These are phyloP conservation scores for Drosophila peninsularis DNA, from an alignment of 2,888 invertebrate genomes.

Conservation along the genomic window DNA sequence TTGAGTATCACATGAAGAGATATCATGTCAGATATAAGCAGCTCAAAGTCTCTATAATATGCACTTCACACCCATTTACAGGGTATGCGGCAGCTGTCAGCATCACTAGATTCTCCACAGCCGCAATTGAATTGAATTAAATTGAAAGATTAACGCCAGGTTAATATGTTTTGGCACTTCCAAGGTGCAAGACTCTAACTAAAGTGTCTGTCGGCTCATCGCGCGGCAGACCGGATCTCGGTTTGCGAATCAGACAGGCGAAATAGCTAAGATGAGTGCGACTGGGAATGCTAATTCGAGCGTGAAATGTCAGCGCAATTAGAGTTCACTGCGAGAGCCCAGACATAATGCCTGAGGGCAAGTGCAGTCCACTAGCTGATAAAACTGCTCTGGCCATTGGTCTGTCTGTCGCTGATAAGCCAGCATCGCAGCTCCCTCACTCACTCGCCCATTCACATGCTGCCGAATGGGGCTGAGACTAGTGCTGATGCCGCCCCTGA, in stretches of 20 bases:
- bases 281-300: not conserved
- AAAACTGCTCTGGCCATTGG: constrained; percentile 3
- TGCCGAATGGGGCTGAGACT: not conserved
- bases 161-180: constrained; percentile 5
- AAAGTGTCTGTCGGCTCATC: not conserved
- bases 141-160: not conserved
- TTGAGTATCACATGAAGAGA: not conserved
- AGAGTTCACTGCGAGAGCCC: constrained; percentile 34
- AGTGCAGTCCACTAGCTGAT: constrained; percentile 31
- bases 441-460: not conserved
- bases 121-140: constrained; percentile 3
- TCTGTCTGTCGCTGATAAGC: constrained; percentile 31
- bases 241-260: not conserved
- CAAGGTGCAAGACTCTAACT: not conserved
- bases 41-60: not conserved
- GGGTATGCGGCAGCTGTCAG: not conserved
- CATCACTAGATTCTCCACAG: not conserved
- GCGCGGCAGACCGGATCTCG: constrained; percentile 25
- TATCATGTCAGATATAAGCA: too few species aligned
- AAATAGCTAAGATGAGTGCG: not conserved
- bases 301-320: not conserved
- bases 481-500: not conserved
- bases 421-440: not conserved
- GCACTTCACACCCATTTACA: not conserved
- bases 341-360: constrained; percentile 24